These are phyloP conservation scores for Silurus aristotelis DNA, from an alignment of 2,797 vertebrate species.

Conservation along the genomic window DNA sequence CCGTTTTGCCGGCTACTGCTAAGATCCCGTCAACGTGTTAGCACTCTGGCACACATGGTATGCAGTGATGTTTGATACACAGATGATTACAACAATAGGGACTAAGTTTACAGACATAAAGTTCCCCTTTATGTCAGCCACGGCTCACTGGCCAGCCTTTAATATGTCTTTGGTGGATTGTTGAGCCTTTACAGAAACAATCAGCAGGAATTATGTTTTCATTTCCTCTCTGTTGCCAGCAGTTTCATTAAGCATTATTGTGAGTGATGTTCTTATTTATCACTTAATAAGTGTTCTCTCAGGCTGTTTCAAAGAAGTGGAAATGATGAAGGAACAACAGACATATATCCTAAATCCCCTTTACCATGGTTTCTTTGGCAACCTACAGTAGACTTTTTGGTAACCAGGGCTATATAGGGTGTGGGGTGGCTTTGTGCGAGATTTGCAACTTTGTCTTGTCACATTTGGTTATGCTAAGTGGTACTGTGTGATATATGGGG, in stretches of 20 bases:
- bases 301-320: slow-evolving; percentile 21
- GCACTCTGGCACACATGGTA: slow-evolving; percentile 3
- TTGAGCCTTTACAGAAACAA: slow-evolving; percentile 33
- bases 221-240: slow-evolving; percentile 62
- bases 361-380: slow-evolving; percentile 1
- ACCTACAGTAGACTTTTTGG: slow-evolving; percentile 28
- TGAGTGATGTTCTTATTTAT: slow-evolving; percentile 70
- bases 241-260: slow-evolving; percentile 68
- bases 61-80: slow-evolving; percentile 38
- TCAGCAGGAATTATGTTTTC: slow-evolving; percentile 61
- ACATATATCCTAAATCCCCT: not conserved
- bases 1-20: slow-evolving; percentile 18
- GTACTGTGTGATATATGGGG: slow-evolving; percentile 74
- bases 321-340: slow-evolving; percentile 35
- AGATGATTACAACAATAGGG: slow-evolving; percentile 36
- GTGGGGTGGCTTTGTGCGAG: slow-evolving; percentile 38
- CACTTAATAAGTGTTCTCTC: slow-evolving; percentile 48
- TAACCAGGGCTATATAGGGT: slow-evolving; percentile 35
- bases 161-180: slow-evolving; percentile 31
- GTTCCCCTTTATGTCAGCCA: slow-evolving; percentile 37
- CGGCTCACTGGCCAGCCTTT: slow-evolving; percentile 23
- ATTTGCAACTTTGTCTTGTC: slow-evolving; percentile 75
- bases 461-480: slow-evolving; percentile 70
- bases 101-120: slow-evolving; percentile 34
- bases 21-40: slow-evolving; percentile 18